These are phyloP conservation scores for Vombatus ursinus DNA, from an alignment of 2,113 vertebrate species.

Conservation along the genomic window DNA sequence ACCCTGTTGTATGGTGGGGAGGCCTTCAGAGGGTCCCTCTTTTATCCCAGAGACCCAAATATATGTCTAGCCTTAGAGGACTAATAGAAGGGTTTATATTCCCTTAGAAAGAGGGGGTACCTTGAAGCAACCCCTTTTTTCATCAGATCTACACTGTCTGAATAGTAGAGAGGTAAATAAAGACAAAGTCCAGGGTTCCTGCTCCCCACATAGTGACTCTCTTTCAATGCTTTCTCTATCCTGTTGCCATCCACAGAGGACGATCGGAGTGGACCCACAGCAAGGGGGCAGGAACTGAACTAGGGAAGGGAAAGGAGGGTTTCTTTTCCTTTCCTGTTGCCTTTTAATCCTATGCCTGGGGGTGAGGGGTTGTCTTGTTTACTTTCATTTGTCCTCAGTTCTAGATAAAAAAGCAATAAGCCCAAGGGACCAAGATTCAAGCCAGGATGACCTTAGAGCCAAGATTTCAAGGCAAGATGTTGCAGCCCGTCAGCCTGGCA, in stretches of 20 bases:
- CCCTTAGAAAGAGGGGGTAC: neutral
- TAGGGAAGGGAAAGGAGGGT: neutral
- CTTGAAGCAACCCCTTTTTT: neutral
- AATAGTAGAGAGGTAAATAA: neutral
- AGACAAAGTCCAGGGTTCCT: neutral
- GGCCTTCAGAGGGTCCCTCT: neutral
- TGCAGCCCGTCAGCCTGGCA: neutral
- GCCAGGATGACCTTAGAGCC: neutral
- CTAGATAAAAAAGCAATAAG: neutral
- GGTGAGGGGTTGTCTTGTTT: neutral
- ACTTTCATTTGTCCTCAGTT: neutral
- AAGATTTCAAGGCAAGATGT: neutral
- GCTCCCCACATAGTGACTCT: neutral
- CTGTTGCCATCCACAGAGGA: neutral
- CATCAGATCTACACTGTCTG: neutral
- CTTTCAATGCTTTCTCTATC: neutral
- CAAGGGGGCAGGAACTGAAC: neutral
- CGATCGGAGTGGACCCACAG: neutral
- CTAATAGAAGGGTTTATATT: neutral
- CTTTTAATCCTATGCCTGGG: neutral
- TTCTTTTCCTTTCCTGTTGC: neutral
- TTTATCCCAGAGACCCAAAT: neutral
- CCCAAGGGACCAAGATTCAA: neutral
- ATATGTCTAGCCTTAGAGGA: neutral
- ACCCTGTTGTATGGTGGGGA: neutral